Evolutionary conservation across 2,888 invertebrate species (phyloP), one percentile per base, ranked within the genome.

Genomic region (Dioctria linearis): DNA sequence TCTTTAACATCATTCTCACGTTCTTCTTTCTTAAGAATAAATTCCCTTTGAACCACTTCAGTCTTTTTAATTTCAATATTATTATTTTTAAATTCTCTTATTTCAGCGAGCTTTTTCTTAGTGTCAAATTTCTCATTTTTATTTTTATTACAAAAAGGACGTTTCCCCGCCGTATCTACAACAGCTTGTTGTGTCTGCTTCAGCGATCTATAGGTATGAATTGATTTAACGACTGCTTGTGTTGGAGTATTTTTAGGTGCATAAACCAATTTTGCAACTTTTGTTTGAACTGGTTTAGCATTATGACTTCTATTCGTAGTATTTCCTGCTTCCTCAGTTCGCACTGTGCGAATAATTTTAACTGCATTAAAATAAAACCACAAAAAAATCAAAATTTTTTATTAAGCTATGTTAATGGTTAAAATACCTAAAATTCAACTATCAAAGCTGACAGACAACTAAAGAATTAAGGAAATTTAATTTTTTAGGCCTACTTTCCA

Each of bases 1-100:
- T 85, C 85, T 66, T 83, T 82, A 4, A 84, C 84, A 80, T 85
- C 85, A 73, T 83, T 83, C 59, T 85, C 83, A 3, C 84, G 83
- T 71, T 86, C 85, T 9, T 83, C 61, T 76, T 85, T 85, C 73
- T 84, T 86, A 75, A 84, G 83, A 39, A 82, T 80, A 80, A 85
- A 85, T 43, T 85, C 83, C 25, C 83, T 71, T 40, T 81, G 13
- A 51, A 8, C 13, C 37, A 37, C 11, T 71, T 71, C 54, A 71
- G 25, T n/a, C 57, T 57, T 42, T 8, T 43, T n/a, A 40, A 66
- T 61, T 57, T n/a, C 57, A 8, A 57, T 57, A n/a, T 13, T 57
- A 57, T 5, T 25, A n/a, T 5, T 6, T 57, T 63, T 39, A 54
- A 49, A 6, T 59, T 61, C 75, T n/a, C 11, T 40, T 9, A 6